phyloP scores from a whole-genome alignment of 92 coral and sea anemone species.

The Heteractis magnifica region DNA sequence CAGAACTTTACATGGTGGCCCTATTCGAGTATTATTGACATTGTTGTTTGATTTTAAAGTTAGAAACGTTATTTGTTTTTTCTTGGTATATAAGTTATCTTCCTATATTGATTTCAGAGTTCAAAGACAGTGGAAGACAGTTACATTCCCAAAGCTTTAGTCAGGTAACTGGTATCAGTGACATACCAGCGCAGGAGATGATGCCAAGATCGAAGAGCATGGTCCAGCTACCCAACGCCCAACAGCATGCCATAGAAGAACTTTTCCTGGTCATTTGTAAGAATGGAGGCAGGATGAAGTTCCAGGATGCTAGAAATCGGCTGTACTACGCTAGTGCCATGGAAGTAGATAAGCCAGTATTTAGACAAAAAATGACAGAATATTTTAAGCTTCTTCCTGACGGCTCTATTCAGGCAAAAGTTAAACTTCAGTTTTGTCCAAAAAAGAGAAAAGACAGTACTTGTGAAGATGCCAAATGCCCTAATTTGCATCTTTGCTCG shows the following conservation, averaged over 20 bases:
- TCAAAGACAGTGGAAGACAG: not conserved
- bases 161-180: not conserved
- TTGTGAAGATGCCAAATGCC: not conserved
- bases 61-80: too few relatives aligned
- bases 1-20: too few relatives aligned
- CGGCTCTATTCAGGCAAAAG: not conserved
- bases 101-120: not conserved
- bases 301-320: not conserved
- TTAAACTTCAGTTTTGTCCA: conserved; percentile 7
- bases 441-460: not conserved
- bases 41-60: too few relatives aligned
- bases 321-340: not conserved
- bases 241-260: not conserved
- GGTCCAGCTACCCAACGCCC: not conserved
- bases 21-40: too few relatives aligned
- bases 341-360: not conserved
- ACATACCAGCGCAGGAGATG: not conserved
- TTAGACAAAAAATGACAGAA: not conserved
- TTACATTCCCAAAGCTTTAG: conserved; percentile 15
- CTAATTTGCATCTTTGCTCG: not conserved
- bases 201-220: conserved; percentile 7
- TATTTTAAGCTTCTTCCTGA: not conserved
- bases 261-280: conserved; percentile 7
- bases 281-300: conserved; percentile 9
- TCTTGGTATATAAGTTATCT: too few relatives aligned